These are phyloP conservation scores for Oryzias javanicus DNA, from an alignment of 2,113 vertebrate species.

Conservation along the genomic window DNA sequence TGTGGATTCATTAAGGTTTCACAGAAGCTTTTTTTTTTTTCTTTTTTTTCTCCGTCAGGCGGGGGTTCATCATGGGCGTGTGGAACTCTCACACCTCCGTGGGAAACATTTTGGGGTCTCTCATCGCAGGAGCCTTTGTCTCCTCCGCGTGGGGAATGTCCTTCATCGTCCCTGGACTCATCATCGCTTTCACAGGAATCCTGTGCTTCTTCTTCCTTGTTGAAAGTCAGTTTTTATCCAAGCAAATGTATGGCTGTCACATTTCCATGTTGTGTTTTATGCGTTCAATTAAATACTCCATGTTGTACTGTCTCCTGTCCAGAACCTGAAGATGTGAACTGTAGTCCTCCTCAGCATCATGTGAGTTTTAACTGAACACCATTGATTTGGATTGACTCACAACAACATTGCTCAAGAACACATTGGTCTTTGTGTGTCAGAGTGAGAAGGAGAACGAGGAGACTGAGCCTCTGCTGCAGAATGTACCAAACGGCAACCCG, in stretches of 20 bases:
- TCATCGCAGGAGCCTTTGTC: conserved; percentile 89
- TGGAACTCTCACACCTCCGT: conserved; percentile 99
- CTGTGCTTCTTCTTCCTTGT: conserved; percentile 94
- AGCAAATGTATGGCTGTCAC: background rate
- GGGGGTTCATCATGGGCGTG: conserved; percentile 97
- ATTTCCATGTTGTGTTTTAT: background rate
- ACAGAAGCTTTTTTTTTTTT: background rate
- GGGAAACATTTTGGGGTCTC: conserved; percentile 95
- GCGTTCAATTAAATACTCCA: background rate
- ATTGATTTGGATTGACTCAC: background rate
- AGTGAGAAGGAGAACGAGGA: conserved; percentile 53
- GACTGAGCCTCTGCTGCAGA: conserved; percentile 67
- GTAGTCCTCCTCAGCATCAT: conserved; percentile 83
- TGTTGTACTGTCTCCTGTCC: conserved; percentile 23
- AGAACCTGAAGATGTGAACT: conserved; percentile 95
- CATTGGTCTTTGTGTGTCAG: conserved; percentile 22
- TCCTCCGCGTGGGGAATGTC: conserved; percentile 89
- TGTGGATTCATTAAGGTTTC: too few species aligned
- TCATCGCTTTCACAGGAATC: conserved; percentile 82
- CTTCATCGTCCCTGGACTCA: conserved; percentile 89
- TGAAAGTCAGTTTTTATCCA: conserved; percentile 84
- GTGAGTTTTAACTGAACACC: conserved; percentile 70
- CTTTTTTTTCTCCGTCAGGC: conserved; percentile 68
- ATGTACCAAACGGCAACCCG: conserved; percentile 26
- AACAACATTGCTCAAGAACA: background rate